Conservation (phyloP, 1,140 invertebrate genomes). For the Catajapyx aquilonaris region DNA sequence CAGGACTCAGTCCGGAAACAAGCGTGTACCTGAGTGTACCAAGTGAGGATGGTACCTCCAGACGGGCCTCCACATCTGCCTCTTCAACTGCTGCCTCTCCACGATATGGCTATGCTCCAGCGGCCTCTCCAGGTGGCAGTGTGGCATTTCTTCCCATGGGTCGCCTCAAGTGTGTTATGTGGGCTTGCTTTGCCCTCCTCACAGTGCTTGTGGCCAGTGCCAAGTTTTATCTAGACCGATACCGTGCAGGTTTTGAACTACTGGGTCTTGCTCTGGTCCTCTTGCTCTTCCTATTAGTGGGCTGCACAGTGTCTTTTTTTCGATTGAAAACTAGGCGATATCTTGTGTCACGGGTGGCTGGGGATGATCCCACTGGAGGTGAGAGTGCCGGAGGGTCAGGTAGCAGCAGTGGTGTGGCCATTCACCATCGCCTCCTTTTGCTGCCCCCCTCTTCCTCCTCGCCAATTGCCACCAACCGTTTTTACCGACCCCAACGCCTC, state of each 20-base stretch:
- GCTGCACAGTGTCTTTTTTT: constrained; percentile 25
- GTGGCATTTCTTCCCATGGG: not conserved
- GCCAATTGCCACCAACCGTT: too few relatives aligned
- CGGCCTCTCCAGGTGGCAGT: not conserved
- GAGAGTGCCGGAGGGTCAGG: not conserved
- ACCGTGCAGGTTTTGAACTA: constrained; percentile 29
- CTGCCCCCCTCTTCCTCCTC: not conserved
- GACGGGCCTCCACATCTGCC: too few relatives aligned
- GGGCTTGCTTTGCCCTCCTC: constrained; percentile 37
- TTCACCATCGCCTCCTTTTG: not conserved
- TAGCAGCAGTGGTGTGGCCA: not conserved
- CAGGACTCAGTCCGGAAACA: too few relatives aligned
- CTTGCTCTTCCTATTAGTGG: constrained; percentile 33
- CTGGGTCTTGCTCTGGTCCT: constrained; percentile 38
- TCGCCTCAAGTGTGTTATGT: constrained; percentile 33
- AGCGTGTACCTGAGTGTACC: not conserved
- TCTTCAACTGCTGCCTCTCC: not conserved
- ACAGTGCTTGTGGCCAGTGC: constrained; percentile 38
- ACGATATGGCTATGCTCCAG: not conserved
- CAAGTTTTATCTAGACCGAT: constrained; percentile 41
- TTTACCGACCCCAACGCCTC: not conserved
- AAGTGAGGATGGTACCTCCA: not conserved
- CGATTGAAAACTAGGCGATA: constrained; percentile 10
- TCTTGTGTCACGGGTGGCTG: not conserved
- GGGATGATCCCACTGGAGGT: not conserved